Evolutionary conservation across 2,888 invertebrate genomes (phyloP), one percentile per base, ranked within the genome.

Genomic region (Creontiades dilutus): DNA sequence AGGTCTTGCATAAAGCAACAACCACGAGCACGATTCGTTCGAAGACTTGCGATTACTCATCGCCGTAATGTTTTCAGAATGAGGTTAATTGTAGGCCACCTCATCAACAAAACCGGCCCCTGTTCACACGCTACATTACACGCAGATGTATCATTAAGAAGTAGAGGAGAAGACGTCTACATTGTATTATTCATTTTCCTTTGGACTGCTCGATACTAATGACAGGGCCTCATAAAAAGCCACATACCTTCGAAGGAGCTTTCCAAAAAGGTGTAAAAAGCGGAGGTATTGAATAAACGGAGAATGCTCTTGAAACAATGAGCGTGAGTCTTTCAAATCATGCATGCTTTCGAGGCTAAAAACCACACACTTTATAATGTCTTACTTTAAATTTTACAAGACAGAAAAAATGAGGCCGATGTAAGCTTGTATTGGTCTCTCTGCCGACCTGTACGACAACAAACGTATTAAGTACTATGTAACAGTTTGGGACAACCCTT

Each of bases 41-140:
- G 37, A 37, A 2, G 37, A 37, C 23, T 68, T 23, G 68, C 68
- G 23, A 68, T 68, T 68, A 68, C 68, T 68, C 68, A 27, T n/a
- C 23, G 3, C 68, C 68, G 68, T 68, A 23, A 68, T 68, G 23
- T 23, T 68, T 68, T 68, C 13, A 68, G 19, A 68, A 68, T 68
- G 68, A 68, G 68, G 68, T 68, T 68, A 68, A 68, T 68, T 68
- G 68, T 23, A 13, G 23, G 68, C 19, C 68, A 68, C 68, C 68
- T 68, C 68, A 23, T 68, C 68, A 23, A 4, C 68, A 11, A 68
- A 68, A 68, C 27, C 68, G 3, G 19, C 68, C 68, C 27, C 68
- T 68, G 23, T 68, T 68, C 68, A 19, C 68, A 68, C 68, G 46
- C 80, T 16, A 80, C 46, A 80, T 46, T 48, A 47, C 37, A 80